Percentiles rank a stretch among this genome's conserved stretches.
Conservation (phyloP, 2,888 invertebrate genomes). For the Mactromeris polynyma region DNA sequence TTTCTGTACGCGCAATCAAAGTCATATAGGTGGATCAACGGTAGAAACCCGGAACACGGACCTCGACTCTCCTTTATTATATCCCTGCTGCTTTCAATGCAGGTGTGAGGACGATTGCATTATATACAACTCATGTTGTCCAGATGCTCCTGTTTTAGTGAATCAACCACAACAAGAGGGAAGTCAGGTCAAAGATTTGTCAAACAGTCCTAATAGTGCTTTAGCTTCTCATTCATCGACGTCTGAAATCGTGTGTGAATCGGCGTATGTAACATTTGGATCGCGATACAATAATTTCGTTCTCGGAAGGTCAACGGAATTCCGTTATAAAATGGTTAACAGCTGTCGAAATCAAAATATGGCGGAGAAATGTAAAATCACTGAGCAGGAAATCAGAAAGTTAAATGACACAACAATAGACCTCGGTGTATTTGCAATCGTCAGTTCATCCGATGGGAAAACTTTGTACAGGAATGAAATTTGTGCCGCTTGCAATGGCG, state of each 20-base stretch:
- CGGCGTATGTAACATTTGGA: not conserved
- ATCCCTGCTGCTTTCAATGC: not conserved
- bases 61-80: too few relatives aligned
- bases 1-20: not conserved
- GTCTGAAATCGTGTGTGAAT: not conserved
- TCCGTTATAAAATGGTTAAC: not conserved
- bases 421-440: not conserved
- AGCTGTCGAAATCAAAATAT: not conserved
- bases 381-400: not conserved
- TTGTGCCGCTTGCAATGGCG: not conserved
- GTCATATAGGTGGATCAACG: too few relatives aligned
- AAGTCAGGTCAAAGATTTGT: not conserved
- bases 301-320: not conserved
- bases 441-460: not conserved
- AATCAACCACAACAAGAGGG: not conserved
- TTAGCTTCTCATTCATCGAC: not conserved
- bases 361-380: not conserved
- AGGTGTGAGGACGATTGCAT: not conserved
- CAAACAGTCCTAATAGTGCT: not conserved
- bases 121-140: not conserved
- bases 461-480: not conserved
- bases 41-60: too few relatives aligned
- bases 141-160: not conserved
- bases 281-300: not conserved
- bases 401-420: not conserved